A percentile compares a stretch with the other conserved stretches of the same genome.
Evolutionary conservation across 2,797 vertebrate species (phyloP).

Genomic region (Salmo trutta): DNA sequence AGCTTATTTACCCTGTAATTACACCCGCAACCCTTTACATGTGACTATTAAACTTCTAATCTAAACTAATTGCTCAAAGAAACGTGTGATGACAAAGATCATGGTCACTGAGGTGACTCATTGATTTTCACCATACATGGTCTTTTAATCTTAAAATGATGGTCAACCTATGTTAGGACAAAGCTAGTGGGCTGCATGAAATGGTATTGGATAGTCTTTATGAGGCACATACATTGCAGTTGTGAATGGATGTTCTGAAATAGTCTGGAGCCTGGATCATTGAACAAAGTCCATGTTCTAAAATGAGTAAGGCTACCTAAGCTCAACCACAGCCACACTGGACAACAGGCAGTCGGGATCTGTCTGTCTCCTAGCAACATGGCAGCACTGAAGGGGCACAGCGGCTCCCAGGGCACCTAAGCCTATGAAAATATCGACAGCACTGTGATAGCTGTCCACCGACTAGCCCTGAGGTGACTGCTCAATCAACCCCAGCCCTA

Average conservation of each 20-base stretch:
- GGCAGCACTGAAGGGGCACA: constrained; percentile 23
- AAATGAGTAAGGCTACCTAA: not conserved
- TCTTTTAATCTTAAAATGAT: no score
- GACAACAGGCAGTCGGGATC: constrained; percentile 23
- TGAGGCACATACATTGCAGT: not conserved
- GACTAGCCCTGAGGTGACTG: constrained; percentile 15
- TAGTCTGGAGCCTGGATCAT: not conserved
- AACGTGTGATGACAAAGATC: no score
- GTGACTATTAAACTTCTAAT: no score
- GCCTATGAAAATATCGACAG: constrained; percentile 21
- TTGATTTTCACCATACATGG: no score
- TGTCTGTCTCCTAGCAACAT: constrained; percentile 51
- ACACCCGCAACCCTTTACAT: no score
- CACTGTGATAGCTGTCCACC: constrained; percentile 26
- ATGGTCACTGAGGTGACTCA: no score
- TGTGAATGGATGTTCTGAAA: not conserved
- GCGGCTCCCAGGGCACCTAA: constrained; percentile 28
- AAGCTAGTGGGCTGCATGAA: not conserved
- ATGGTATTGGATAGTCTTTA: not conserved
- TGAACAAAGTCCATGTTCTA: not conserved
- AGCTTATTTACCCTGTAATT: no score
- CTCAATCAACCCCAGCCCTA: not conserved
- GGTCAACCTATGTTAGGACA: no score
- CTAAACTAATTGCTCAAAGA: no score
- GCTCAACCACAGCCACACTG: constrained; percentile 8